These are phyloP conservation scores for Episyrphus balteatus DNA, from an alignment of 1,140 invertebrate genomes.

Conservation along the genomic window DNA sequence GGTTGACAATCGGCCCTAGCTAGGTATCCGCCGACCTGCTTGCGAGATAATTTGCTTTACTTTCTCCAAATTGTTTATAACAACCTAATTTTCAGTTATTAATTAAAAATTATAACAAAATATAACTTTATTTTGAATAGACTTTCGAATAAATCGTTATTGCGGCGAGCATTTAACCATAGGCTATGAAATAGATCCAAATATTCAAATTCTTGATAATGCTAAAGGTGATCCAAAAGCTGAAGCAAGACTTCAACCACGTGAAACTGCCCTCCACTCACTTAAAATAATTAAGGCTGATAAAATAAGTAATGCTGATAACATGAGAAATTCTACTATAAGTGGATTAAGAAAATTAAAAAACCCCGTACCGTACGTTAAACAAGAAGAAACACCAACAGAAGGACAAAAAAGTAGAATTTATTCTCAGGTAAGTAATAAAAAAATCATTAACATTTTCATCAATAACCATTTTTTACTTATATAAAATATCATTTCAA, in stretches of 20 bases:
- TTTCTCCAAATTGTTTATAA: too few species aligned
- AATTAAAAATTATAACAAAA: too few species aligned
- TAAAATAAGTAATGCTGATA: too few species aligned
- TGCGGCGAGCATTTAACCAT: conserved; percentile 4
- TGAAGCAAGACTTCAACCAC: conserved; percentile 1
- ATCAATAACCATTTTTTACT: too few species aligned
- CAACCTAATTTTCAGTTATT: too few species aligned
- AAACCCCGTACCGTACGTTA: too few species aligned
- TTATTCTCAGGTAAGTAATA: conserved; percentile 6
- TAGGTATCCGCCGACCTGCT: too few species aligned
- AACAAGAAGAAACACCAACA: background rate
- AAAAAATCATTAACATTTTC: too few species aligned
- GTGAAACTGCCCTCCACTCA: conserved; percentile 1
- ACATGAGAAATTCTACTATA: too few species aligned
- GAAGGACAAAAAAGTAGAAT: conserved; percentile 2
- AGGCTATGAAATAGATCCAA: conserved; percentile 2
- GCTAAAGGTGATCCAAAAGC: conserved; percentile 1
- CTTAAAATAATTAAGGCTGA: conserved; percentile 6
- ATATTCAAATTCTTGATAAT: background rate
- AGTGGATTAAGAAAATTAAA: too few species aligned
- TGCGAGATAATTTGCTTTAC: too few species aligned
- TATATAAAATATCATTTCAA: background rate
- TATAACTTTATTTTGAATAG: background rate
- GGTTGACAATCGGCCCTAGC: too few species aligned
- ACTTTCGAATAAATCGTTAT: background rate